Base-by-base conservation (phyloP, 2,113 vertebrate genomes). In the Cathartes aura region DNA sequence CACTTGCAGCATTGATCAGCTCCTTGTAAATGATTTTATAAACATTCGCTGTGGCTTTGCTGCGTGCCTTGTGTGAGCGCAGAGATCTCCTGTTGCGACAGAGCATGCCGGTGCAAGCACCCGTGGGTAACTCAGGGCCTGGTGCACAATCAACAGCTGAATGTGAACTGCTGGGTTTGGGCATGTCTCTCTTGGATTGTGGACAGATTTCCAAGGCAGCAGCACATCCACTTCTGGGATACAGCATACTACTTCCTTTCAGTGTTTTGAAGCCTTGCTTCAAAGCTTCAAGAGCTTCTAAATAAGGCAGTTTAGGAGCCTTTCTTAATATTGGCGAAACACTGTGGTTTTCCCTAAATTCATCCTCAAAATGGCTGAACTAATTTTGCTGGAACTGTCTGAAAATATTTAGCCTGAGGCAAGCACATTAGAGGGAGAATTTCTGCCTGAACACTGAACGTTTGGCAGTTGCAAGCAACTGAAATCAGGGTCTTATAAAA, bases 341-440 rank as follows among this genome's bases (percentile, higher is more conserved):
- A 18, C 16, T n/a, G 53, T 74, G 53, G 7, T 55, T 92, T 94
- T 62, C 38, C 75, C 38, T 70, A 55, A 76, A 64, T 90, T 85
- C 24, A 70, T 73, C 62, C 26, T 73, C 23, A 70, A 26, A 94
- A 84, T 32, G 48, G 66, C 48, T 89, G 83, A 83, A 30, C 43
- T 75, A 45, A 59, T 93, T 91, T 73, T 90, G 43, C 60, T 88
- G 58, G 45, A 91, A 38, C 22, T 64, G 18, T 68, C 88, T 94
- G 67, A 67, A 92, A 94, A 89, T 59, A 62, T 48, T 90, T 86
- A 78, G 75, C 79, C 93, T 24, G 55, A 89, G 72, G 75, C 48
- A 71, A 66, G 42, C 52, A 43, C 38, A 11, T 83, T 64, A 76
- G 53, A 80, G 21, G 78, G 40, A 81, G 63, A 43, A 89, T 63